These are phyloP conservation scores for Simalia tracyae DNA, from an alignment of 2,797 vertebrate species.

Conservation along the genomic window DNA sequence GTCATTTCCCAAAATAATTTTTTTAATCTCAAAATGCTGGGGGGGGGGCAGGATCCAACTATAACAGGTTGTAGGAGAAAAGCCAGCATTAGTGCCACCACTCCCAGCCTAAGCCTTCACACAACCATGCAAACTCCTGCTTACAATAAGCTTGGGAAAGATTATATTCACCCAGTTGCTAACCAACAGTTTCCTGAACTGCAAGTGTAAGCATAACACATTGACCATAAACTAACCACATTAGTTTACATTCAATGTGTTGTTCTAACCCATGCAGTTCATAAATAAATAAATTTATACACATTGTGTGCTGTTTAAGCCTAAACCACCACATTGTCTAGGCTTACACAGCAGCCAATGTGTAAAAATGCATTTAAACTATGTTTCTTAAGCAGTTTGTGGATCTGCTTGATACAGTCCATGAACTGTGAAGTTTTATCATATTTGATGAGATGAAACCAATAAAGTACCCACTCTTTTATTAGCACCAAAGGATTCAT, in stretches of 20 bases:
- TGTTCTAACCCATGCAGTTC: not conserved
- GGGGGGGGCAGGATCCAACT: not conserved
- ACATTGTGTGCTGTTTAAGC: not conserved
- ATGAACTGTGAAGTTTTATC: slow-evolving; percentile 13
- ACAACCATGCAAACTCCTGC: not conserved
- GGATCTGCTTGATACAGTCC: not conserved
- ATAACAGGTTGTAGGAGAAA: not conserved
- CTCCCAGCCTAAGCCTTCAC: not conserved
- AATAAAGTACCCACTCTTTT: not conserved
- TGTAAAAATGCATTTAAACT: not conserved
- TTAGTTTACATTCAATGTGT: not conserved
- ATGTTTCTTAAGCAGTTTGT: not conserved
- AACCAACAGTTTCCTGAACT: not conserved
- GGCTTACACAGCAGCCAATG: not conserved
- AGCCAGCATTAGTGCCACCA: not conserved
- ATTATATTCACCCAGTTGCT: not conserved
- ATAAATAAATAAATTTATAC: not conserved
- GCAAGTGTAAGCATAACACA: not conserved
- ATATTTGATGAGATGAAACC: not conserved
- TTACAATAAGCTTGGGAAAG: not conserved
- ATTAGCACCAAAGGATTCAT: not conserved
- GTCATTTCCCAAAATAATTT: not conserved
- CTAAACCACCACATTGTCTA: not conserved
- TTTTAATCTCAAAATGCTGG: not conserved
- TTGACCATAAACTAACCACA: not conserved